Evolutionary conservation across 1,140 invertebrate species (phyloP).

Genomic region (Hormaphis cornu): DNA sequence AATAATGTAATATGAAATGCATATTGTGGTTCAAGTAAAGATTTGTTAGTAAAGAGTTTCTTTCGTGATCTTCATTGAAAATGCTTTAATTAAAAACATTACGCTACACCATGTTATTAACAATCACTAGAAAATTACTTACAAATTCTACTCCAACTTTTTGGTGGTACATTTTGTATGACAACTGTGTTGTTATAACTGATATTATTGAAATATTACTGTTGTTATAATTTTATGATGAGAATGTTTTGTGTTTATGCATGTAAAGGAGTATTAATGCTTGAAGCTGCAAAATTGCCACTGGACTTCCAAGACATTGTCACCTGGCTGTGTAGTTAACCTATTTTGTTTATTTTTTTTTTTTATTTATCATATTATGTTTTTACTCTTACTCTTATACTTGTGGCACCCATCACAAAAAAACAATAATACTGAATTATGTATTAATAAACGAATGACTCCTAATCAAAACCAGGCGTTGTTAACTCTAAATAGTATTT

Average conservation of each 20-base stretch:
- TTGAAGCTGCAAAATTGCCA: slow-evolving; percentile 31
- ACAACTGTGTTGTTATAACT: not conserved
- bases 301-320: slow-evolving; percentile 29
- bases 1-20: too few relatives aligned
- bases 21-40: too few relatives aligned
- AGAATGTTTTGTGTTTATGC: slow-evolving; percentile 32
- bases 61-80: too few relatives aligned
- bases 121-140: slow-evolving; percentile 9
- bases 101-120: not conserved
- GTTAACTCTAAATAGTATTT: not conserved
- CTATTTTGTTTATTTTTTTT: slow-evolving; percentile 3
- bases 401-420: not conserved
- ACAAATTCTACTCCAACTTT: slow-evolving; percentile 7
- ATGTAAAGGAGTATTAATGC: slow-evolving; percentile 27
- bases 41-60: too few relatives aligned
- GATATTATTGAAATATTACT: not conserved
- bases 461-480: slow-evolving; percentile 9
- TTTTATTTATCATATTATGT: slow-evolving; percentile 1
- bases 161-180: not conserved
- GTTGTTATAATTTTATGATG: slow-evolving; percentile 8
- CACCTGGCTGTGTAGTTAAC: slow-evolving; percentile 30
- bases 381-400: not conserved
- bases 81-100: not conserved
- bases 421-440: not conserved
- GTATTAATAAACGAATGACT: too few relatives aligned